phyloP scores from a whole-genome alignment of 2,113 vertebrate species.

The Petrocephalus microphthalmus region DNA sequence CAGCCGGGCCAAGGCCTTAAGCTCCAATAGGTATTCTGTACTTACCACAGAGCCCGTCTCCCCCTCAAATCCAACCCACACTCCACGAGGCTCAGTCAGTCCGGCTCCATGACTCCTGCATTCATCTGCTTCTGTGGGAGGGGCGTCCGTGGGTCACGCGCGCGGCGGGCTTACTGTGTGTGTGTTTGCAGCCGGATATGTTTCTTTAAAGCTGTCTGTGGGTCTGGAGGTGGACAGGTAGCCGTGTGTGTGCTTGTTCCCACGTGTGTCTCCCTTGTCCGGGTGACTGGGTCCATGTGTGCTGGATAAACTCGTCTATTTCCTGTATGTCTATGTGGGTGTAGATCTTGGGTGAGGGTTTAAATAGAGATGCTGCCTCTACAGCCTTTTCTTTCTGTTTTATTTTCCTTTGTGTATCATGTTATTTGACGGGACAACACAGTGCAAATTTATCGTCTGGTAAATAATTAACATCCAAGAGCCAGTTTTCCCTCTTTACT shows the following conservation, averaged over 20 bases:
- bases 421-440: neutral
- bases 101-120: neutral
- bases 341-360: neutral
- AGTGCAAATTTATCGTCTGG: neutral
- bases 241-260: neutral
- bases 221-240: slow-evolving; percentile 1
- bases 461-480: neutral
- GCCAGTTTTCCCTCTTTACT: neutral
- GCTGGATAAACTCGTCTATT: neutral
- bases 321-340: neutral
- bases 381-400: neutral
- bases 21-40: slow-evolving; percentile 72
- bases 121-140: neutral
- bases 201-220: slow-evolving; percentile 2
- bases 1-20: slow-evolving; percentile 75
- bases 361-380: neutral
- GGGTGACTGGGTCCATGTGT: neutral
- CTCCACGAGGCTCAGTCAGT: neutral
- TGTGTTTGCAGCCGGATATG: neutral
- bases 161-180: neutral
- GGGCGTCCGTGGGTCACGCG: neutral
- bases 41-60: slow-evolving; percentile 52
- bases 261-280: neutral
- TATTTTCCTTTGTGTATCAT: neutral
- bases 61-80: slow-evolving; percentile 27